Evolutionary conservation across 2,888 invertebrate species (phyloP), one percentile per base, ranked within the genome.

Genomic region (Eilema griseolum): DNA sequence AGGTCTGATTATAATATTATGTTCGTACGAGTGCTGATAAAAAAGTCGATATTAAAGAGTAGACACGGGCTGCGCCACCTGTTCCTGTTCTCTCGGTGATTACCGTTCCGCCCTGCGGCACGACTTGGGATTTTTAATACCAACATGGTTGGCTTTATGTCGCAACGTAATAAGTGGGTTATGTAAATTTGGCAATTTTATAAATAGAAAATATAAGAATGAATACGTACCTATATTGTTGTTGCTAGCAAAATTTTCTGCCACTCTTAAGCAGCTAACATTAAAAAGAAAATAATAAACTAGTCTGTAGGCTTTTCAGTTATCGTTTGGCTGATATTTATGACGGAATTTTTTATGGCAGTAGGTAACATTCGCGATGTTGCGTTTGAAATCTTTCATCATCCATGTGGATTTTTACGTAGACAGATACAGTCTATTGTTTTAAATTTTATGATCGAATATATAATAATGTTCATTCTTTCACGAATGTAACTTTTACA

Each of bases 1-100:
- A 81, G 83, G 75, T 80, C 82, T 79, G 78, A 76, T 76, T 75
- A 77, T 78, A 82, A 73, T 79, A 80, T 78, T 82, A 78, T 79
- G 80, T 83, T 82, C 77, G 83, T 84, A 83, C 78, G 81, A 84
- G 83, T 83, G 80, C 83, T 86, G 84, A 88, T 88, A 87, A 88
- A 86, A 86, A 88, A 86, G 85, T 88, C 88, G 87, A 89, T 90
- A 89, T 85, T 85, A 86, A 85, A 82, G 70, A 84, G 82, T 77
- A 83, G 79, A 79, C 81, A 80, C 80, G 78, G 84, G 77, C 78
- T 76, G 84, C 86, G 86, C 86, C 91, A 90, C 90, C 91, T 92
- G 91, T 88, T 89, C 87, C 88, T 84, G 84, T 80, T 83, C 84
- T 84, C 84, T 78, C 81, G 82, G 82, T 86, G 87, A 89, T 89